These are phyloP conservation scores for Aurelia sp. DNA, from an alignment of 30 jellyfish, hydroid and myxozoan species.

Conservation along the genomic window DNA sequence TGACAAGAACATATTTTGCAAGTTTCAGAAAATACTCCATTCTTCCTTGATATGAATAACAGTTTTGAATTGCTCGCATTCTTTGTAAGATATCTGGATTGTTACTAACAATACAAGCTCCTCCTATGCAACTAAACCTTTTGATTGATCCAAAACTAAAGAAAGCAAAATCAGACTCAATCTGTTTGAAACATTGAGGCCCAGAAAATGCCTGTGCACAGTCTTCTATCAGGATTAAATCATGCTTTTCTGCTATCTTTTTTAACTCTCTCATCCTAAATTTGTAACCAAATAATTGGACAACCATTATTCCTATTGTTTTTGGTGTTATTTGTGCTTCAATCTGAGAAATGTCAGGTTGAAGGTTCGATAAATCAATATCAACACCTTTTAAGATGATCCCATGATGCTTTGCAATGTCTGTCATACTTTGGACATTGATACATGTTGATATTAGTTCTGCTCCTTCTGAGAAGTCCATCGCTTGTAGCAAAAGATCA, in stretches of 20 bases:
- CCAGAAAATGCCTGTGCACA: constrained; percentile 79
- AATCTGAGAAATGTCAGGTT: constrained; percentile 45
- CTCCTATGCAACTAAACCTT: constrained; percentile 65
- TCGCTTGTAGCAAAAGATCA: constrained; percentile 60
- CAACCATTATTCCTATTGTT: constrained; percentile 62
- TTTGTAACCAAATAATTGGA: constrained; percentile 65
- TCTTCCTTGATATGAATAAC: constrained; percentile 39
- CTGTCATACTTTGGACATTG: constrained; percentile 49
- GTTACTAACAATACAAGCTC: constrained; percentile 41
- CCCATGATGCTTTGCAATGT: constrained; percentile 70
- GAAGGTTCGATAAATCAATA: constrained; percentile 25
- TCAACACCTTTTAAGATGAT: constrained; percentile 53
- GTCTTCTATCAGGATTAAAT: constrained; percentile 56
- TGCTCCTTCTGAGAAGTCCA: constrained; percentile 59
- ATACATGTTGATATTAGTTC: constrained; percentile 60
- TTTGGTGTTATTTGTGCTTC: constrained; percentile 26
- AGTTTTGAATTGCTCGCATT: constrained; percentile 38
- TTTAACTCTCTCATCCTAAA: constrained; percentile 14
- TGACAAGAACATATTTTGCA: constrained; percentile 8
- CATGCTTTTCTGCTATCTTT: constrained; percentile 44
- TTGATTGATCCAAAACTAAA: constrained; percentile 73
- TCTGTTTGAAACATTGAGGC: constrained; percentile 7
- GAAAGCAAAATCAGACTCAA: constrained; percentile 50
- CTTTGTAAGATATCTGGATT: constrained; percentile 15
- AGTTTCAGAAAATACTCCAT: constrained; percentile 20